Evolutionary conservation across 2,113 vertebrate species (phyloP).

Genomic region (Perca schrenkii): DNA sequence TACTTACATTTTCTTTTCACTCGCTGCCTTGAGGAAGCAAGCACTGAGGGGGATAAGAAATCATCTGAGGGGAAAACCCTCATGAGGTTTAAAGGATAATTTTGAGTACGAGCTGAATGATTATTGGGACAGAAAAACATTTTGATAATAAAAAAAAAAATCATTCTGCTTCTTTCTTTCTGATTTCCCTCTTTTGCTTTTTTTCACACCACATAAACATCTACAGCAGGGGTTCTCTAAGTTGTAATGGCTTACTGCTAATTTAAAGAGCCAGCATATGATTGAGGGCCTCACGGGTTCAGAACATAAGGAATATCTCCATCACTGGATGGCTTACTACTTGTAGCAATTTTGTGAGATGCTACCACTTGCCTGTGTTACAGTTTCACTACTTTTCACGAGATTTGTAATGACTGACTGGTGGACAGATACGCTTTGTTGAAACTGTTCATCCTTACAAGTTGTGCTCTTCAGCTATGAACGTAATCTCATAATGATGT

Average conservation of each 20-base stretch:
- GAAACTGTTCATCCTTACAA: neutral
- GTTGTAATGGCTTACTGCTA: neutral
- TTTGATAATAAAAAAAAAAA: neutral
- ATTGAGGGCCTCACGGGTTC: neutral
- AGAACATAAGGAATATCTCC: neutral
- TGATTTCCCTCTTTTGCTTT: neutral
- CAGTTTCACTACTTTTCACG: neutral
- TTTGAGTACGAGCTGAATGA: neutral
- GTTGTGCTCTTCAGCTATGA: neutral
- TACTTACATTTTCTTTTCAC: constrained; percentile 28
- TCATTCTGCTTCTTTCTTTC: neutral
- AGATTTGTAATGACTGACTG: neutral
- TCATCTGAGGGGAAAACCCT: constrained; percentile 45
- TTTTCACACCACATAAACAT: neutral
- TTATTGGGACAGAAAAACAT: constrained; percentile 21
- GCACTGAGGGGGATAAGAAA: neutral
- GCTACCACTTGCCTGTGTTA: neutral
- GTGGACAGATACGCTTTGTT: neutral
- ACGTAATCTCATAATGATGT: neutral
- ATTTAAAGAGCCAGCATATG: neutral
- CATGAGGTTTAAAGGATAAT: constrained; percentile 6
- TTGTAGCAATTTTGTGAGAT: neutral
- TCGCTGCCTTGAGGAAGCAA: constrained; percentile 41
- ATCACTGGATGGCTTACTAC: neutral
- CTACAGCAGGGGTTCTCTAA: neutral